phyloP scores from a whole-genome alignment of 2,113 vertebrate genomes.

The Chamaetylas fuelleborni region DNA sequence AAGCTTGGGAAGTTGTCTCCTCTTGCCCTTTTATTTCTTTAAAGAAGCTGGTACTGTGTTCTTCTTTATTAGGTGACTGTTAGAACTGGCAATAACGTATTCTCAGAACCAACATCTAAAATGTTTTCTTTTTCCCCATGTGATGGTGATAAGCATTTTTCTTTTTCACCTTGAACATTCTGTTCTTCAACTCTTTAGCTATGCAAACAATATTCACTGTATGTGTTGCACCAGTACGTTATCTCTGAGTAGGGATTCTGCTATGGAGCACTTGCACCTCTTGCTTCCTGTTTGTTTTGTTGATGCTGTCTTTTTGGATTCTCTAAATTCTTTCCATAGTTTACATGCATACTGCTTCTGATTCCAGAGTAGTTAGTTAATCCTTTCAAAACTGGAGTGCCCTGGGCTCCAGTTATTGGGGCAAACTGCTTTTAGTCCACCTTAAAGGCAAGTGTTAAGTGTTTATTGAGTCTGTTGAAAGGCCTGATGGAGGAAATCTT shows the following conservation, averaged over 20 bases:
- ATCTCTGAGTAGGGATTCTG: background rate
- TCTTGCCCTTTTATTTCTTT: background rate
- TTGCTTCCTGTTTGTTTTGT: background rate
- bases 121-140: background rate
- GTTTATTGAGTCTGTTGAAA: background rate
- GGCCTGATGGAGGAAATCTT: background rate
- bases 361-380: background rate
- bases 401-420: background rate
- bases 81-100: background rate
- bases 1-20: background rate
- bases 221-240: fast-evolving
- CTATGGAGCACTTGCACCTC: background rate
- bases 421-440: background rate
- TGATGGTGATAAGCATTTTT: background rate
- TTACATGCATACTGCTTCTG: fast-evolving
- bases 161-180: background rate
- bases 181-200: background rate
- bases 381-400: background rate
- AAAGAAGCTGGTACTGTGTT: background rate
- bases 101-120: background rate
- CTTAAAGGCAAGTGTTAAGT: background rate
- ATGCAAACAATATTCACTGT: background rate
- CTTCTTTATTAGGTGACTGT: background rate
- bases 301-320: background rate
- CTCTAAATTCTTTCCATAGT: background rate